Evolutionary conservation across 2,113 vertebrate genomes (phyloP), one percentile per base, ranked within the genome.

Genomic region (Nansenia antarctica): DNA sequence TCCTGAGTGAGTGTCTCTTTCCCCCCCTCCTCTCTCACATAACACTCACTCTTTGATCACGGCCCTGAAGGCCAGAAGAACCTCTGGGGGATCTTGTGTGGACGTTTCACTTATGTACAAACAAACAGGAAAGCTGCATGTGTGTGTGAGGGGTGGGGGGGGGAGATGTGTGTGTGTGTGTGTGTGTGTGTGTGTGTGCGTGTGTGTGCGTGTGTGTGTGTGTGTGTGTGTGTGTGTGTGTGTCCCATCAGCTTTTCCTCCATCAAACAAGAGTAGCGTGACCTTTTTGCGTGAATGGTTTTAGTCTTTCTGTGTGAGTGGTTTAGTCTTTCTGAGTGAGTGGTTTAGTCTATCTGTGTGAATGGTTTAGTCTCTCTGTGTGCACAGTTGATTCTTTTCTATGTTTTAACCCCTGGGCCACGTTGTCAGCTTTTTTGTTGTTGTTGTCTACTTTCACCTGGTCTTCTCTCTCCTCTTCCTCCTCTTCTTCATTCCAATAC

Each of bases 41-140:
- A 79, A 81, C 83, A 68, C 30, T 87, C 82, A 88, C 85, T 58
- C 80, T 88, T 78, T 87, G 77, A 85, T 85, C 72, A 73, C 58
- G 0, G 26, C 63, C n/a, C n/a, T 76, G 70, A 67, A 67, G 72
- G 67, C 81, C 73, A 73, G 78, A 24, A 67, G 15, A 32, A 14
- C 14, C 30, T 31, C 35, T 62, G 20, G 37, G 49, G 29, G n/a
- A 6, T 60, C 14, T 64, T 71, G n/a, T n/a, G n/a, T n/a, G n/a
- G n/a, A n/a, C n/a, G n/a, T n/a, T n/a, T n/a, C n/a, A n/a, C n/a
- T n/a, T n/a, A n/a, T n/a, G n/a, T n/a, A 71, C 42, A 62, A 52
- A 63, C 57, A 60, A 58, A 74, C n/a, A n/a, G n/a, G n/a, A n/a
- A n/a, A n/a, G n/a, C 32, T 62, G 14, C 45, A 5, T 34, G n/a